These are phyloP conservation scores for Esox niger DNA, from an alignment of 2,113 vertebrate genomes.

Conservation along the genomic window DNA sequence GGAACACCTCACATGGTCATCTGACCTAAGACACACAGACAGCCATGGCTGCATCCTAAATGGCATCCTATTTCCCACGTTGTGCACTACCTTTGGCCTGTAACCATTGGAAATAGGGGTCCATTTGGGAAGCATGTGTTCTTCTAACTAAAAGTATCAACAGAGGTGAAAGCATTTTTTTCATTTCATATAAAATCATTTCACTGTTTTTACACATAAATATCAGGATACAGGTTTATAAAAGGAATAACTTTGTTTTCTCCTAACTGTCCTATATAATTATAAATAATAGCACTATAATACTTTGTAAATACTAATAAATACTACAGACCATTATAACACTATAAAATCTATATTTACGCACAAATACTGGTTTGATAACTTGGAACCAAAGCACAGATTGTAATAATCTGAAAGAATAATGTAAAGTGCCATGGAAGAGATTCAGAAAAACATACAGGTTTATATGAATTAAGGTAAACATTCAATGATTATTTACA, in stretches of 20 bases:
- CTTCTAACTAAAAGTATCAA: background rate
- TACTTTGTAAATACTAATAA: slow-evolving; percentile 23
- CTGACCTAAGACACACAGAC: slow-evolving; percentile 18
- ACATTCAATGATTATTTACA: slow-evolving; percentile 25
- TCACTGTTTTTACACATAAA: background rate
- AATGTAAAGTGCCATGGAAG: slow-evolving; percentile 34
- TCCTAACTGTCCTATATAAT: slow-evolving; percentile 12
- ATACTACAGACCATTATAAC: slow-evolving; percentile 17
- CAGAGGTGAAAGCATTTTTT: slow-evolving; percentile 27
- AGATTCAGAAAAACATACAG: background rate
- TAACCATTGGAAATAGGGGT: no score
- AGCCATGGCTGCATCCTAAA: no score
- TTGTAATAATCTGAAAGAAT: slow-evolving; percentile 6
- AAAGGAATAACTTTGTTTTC: no score
- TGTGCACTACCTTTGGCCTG: no score
- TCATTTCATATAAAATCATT: slow-evolving; percentile 32
- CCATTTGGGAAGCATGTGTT: background rate
- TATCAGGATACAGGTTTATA: background rate
- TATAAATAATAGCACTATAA: slow-evolving; percentile 21
- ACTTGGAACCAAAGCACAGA: slow-evolving; percentile 6
- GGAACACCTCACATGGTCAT: slow-evolving; percentile 10
- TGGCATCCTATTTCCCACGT: no score
- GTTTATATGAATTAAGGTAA: background rate
- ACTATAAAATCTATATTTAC: slow-evolving; percentile 20
- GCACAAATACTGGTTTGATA: slow-evolving; percentile 17